Percentiles rank a stretch among this genome's conserved stretches.
These are phyloP conservation scores for Apeira syringaria DNA, from an alignment of 2,888 invertebrate genomes.

Conservation along the genomic window DNA sequence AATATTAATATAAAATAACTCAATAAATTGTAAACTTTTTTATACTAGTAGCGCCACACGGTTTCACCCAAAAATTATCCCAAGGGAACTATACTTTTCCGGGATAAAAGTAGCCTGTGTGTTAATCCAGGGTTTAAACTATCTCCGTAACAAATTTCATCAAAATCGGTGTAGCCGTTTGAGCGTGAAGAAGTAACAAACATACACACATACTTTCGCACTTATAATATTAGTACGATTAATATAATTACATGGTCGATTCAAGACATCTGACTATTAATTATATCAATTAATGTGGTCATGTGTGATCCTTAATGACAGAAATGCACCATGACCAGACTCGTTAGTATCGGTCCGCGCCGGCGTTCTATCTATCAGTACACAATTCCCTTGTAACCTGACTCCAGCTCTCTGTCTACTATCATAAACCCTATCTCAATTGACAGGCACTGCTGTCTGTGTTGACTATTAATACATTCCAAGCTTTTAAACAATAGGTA, in stretches of 20 bases:
- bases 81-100: too few relatives aligned
- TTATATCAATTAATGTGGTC: slow-evolving; percentile 29
- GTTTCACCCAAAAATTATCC: too few relatives aligned
- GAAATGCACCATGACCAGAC: slow-evolving; percentile 27
- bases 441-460: slow-evolving; percentile 32
- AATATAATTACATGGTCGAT: slow-evolving; percentile 8
- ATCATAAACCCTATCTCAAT: slow-evolving; percentile 30
- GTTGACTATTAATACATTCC: slow-evolving; percentile 31
- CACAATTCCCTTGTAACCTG: slow-evolving; percentile 31
- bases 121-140: too few relatives aligned
- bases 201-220: too few relatives aligned
- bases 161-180: too few relatives aligned
- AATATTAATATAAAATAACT: too few relatives aligned
- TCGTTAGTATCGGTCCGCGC: slow-evolving; percentile 26
- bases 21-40: too few relatives aligned
- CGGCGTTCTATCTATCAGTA: slow-evolving; percentile 23
- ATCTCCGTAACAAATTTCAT: too few relatives aligned
- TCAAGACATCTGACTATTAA: slow-evolving; percentile 18
- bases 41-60: too few relatives aligned
- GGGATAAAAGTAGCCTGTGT: too few relatives aligned
- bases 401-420: slow-evolving; percentile 29
- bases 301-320: slow-evolving; percentile 29
- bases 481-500: slow-evolving; percentile 30
- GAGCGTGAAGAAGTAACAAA: too few relatives aligned
- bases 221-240: too few relatives aligned